These are phyloP conservation scores for Percina caprodes DNA, from an alignment of 2,113 vertebrate species.

Conservation along the genomic window DNA sequence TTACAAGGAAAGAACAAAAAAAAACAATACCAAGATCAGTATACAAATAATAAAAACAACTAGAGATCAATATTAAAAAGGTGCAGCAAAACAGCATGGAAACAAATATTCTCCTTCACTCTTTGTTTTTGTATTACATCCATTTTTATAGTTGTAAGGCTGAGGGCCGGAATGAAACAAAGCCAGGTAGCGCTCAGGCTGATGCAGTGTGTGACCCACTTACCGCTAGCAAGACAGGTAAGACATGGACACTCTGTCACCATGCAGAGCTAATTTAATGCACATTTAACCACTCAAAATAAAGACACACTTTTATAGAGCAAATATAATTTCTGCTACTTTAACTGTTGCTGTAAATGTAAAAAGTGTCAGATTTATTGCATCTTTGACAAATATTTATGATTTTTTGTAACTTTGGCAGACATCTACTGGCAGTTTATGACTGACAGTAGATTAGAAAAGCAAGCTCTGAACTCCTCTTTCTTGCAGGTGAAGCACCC, in stretches of 20 bases:
- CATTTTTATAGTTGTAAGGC: constrained; percentile 80
- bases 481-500: constrained; percentile 60
- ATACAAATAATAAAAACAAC: no score
- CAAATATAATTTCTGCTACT: background rate
- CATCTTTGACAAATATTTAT: background rate
- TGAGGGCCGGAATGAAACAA: constrained; percentile 72
- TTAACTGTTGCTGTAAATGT: background rate
- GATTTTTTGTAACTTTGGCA: background rate
- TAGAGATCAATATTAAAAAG: no score
- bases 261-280: background rate
- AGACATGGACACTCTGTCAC: constrained; percentile 15
- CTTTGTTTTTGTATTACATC: constrained; percentile 24
- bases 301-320: background rate
- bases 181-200: constrained; percentile 66
- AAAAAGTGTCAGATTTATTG: background rate
- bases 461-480: constrained; percentile 21
- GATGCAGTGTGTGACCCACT: constrained; percentile 78
- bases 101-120: constrained; percentile 8
- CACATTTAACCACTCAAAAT: background rate
- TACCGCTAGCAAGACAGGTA: constrained; percentile 74
- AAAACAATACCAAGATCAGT: no score
- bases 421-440: background rate
- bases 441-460: constrained; percentile 1
- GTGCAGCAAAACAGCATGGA: no score
- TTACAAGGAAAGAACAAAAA: no score